These are phyloP conservation scores for Brachionus calyciflorus DNA, from an alignment of 1,140 invertebrate genomes.

Conservation along the genomic window DNA sequence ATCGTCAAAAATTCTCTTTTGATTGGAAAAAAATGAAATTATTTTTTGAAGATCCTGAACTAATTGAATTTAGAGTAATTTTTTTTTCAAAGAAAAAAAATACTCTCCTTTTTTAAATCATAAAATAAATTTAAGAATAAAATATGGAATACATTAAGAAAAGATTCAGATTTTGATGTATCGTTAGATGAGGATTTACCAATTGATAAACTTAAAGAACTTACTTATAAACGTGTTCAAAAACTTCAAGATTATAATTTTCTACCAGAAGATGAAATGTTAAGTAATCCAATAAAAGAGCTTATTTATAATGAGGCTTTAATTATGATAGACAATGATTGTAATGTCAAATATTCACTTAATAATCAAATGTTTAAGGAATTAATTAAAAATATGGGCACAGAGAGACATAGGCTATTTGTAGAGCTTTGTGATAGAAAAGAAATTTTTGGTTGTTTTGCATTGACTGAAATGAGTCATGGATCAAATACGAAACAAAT, in stretches of 20 bases:
- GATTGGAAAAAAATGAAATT: conserved; percentile 75
- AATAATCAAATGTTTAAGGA: conserved; percentile 56
- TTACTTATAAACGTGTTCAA: conserved; percentile 59
- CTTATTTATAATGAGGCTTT: conserved; percentile 60
- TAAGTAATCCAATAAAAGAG: conserved; percentile 58
- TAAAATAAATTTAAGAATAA: conserved; percentile 65
- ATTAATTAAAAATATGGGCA: conserved; percentile 63
- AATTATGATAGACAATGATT: conserved; percentile 71
- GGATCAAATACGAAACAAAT: conserved; percentile 88
- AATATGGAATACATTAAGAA: conserved; percentile 75
- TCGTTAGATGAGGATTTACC: conserved; percentile 49
- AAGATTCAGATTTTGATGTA: conserved; percentile 72
- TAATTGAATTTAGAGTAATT: conserved; percentile 22
- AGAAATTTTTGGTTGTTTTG: conserved; percentile 73
- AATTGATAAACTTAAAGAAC: background rate
- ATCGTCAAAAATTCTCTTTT: conserved; percentile 72
- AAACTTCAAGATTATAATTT: conserved; percentile 68
- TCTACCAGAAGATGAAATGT: conserved; percentile 65
- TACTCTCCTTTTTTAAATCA: conserved; percentile 62
- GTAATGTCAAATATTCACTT: conserved; percentile 65
- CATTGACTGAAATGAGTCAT: conserved; percentile 86
- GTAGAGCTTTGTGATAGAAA: conserved; percentile 69
- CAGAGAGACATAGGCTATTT: conserved; percentile 71
- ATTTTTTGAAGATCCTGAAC: conserved; percentile 70
- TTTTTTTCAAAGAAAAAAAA: conserved; percentile 69